These are phyloP conservation scores for Calephelis perditalis DNA, from an alignment of 2,888 invertebrate species.

Conservation along the genomic window DNA sequence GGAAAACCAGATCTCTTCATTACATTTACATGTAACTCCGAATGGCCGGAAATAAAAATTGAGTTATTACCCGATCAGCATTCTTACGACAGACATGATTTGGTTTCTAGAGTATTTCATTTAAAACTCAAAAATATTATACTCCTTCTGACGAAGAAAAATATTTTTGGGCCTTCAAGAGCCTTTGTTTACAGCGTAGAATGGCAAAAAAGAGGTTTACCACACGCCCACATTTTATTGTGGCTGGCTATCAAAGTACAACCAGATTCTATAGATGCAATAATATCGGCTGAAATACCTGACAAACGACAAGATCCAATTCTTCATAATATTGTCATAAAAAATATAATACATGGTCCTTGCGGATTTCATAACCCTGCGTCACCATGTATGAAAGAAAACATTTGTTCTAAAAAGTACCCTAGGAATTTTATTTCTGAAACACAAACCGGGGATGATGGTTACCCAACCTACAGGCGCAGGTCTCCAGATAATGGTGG, in stretches of 20 bases:
- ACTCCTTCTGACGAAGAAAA: constrained; percentile 29
- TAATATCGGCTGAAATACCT: constrained; percentile 24
- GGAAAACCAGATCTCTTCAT: constrained; percentile 35
- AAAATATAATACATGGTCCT: constrained; percentile 29
- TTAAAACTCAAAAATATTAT: constrained; percentile 34
- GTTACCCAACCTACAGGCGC: constrained; percentile 8
- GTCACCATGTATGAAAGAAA: constrained; percentile 33
- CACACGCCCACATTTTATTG: constrained; percentile 20
- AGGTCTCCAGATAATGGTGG: constrained; percentile 15
- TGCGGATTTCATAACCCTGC: constrained; percentile 29
- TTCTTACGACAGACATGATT: constrained; percentile 36
- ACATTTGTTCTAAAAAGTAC: constrained; percentile 29
- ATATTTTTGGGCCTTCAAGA: constrained; percentile 30
- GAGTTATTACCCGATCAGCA: constrained; percentile 25
- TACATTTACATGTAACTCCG: constrained; percentile 26
- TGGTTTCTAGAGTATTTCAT: constrained; percentile 34
- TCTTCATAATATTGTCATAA: constrained; percentile 26
- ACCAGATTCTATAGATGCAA: constrained; percentile 22
- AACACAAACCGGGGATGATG: neutral
- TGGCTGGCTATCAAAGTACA: constrained; percentile 22
- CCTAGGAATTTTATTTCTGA: neutral
- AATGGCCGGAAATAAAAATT: constrained; percentile 23
- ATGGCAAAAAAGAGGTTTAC: constrained; percentile 24
- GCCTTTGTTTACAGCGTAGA: constrained; percentile 23
- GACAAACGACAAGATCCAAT: constrained; percentile 21